Conservation (phyloP, 2,888 invertebrate genomes). For the Beris morrisii region DNA sequence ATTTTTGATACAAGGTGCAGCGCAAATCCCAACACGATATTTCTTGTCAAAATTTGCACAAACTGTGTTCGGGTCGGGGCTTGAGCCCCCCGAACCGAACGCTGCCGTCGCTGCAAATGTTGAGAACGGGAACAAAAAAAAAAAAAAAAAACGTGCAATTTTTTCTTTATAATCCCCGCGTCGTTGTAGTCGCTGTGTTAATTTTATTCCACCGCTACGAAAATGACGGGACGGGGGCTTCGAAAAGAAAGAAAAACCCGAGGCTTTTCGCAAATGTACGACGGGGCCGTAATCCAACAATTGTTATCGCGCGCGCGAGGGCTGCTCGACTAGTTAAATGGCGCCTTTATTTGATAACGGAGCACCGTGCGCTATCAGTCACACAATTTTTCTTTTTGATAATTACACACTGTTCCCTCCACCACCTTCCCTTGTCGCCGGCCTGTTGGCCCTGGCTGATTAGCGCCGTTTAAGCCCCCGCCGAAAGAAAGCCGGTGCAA, state of each 20-base stretch:
- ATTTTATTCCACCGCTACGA: too few species aligned
- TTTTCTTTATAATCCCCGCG: slow-evolving; percentile 24
- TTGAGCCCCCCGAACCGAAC: slow-evolving; percentile 20
- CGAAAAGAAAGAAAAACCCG: too few species aligned
- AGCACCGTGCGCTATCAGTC: slow-evolving; percentile 28
- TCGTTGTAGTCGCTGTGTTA: too few species aligned
- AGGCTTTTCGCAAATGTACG: slow-evolving; percentile 14
- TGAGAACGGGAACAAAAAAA: slow-evolving; percentile 9
- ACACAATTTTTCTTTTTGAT: neutral
- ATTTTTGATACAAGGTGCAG: neutral
- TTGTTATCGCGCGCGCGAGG: slow-evolving; percentile 21
- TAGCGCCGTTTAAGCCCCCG: too few species aligned
- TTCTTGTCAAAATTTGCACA: slow-evolving; percentile 23
- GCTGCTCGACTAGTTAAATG: slow-evolving; percentile 10
- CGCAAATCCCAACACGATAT: slow-evolving; percentile 21
- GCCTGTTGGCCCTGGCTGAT: too few species aligned
- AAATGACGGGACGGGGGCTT: too few species aligned
- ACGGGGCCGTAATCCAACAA: slow-evolving; percentile 25
- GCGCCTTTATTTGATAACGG: slow-evolving; percentile 32
- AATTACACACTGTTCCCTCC: too few species aligned
- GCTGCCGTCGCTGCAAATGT: slow-evolving; percentile 19
- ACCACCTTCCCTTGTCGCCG: too few species aligned
- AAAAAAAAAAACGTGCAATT: slow-evolving; percentile 30
- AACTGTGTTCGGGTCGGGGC: slow-evolving; percentile 23
- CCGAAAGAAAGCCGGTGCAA: too few species aligned